Conservation (phyloP, 2,888 invertebrate genomes). For the Glaucopsyche alexis region DNA sequence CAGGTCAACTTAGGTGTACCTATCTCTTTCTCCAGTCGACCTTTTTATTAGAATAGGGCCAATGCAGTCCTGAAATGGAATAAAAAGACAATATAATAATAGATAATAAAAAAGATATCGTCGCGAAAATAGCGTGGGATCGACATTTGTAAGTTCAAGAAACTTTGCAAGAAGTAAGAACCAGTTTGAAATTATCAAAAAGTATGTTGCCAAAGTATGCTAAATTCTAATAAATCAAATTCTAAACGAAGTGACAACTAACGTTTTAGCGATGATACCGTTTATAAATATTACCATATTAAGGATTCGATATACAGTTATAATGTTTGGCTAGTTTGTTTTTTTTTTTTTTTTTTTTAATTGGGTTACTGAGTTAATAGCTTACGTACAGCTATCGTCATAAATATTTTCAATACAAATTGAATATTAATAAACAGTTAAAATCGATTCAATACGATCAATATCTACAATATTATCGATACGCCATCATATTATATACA, state of each 20-base stretch:
- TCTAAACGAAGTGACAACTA: neutral
- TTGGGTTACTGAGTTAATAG: neutral
- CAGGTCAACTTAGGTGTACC: no score
- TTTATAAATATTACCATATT: neutral
- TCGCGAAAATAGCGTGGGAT: neutral
- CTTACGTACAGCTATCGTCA: neutral
- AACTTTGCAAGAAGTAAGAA: slow-evolving; percentile 4
- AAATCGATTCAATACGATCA: neutral
- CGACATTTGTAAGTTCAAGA: neutral
- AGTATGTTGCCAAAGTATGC: neutral
- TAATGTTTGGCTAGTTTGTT: neutral
- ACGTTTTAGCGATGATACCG: neutral
- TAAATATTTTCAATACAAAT: neutral
- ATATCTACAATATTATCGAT: neutral
- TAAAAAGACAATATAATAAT: neutral
- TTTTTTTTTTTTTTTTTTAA: neutral
- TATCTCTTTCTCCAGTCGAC: no score
- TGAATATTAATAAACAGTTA: neutral
- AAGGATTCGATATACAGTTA: neutral
- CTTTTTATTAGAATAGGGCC: no score
- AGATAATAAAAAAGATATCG: neutral
- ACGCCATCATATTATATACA: no score
- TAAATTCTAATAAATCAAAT: neutral
- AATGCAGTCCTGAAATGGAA: neutral
- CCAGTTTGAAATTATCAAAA: slow-evolving; percentile 11